phyloP scores from a whole-genome alignment of 2,113 vertebrate species.

The Ciconia boyciana region DNA sequence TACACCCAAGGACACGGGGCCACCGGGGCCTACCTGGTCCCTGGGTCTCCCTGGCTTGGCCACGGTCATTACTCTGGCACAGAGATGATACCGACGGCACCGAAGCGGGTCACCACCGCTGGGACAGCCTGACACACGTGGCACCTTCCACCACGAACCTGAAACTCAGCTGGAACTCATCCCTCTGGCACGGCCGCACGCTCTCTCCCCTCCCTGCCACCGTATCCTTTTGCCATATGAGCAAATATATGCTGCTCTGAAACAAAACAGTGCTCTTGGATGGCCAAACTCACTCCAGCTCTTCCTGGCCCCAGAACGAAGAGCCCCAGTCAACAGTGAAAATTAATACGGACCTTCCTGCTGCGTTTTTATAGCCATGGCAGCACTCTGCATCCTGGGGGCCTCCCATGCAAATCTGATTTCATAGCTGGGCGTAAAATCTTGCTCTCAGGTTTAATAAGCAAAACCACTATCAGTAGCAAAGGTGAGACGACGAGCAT shows the following conservation, averaged over 20 bases:
- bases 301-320: background rate
- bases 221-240: background rate
- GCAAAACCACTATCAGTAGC: background rate
- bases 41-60: background rate
- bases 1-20: rapidly evolving
- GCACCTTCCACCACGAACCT: background rate
- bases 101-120: rapidly evolving
- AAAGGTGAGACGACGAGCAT: background rate
- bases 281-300: background rate
- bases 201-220: background rate
- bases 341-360: background rate
- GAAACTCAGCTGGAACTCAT: background rate
- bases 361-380: background rate
- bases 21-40: rapidly evolving
- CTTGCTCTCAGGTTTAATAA: background rate
- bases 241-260: rapidly evolving
- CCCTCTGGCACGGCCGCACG: background rate
- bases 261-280: background rate
- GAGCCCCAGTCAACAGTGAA: background rate
- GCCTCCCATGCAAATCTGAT: background rate
- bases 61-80: background rate
- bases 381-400: background rate
- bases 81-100: rapidly evolving
- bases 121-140: background rate
- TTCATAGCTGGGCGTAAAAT: background rate